Base-by-base conservation (phyloP, 2,888 invertebrate genomes). In the Cantharis rufa region DNA sequence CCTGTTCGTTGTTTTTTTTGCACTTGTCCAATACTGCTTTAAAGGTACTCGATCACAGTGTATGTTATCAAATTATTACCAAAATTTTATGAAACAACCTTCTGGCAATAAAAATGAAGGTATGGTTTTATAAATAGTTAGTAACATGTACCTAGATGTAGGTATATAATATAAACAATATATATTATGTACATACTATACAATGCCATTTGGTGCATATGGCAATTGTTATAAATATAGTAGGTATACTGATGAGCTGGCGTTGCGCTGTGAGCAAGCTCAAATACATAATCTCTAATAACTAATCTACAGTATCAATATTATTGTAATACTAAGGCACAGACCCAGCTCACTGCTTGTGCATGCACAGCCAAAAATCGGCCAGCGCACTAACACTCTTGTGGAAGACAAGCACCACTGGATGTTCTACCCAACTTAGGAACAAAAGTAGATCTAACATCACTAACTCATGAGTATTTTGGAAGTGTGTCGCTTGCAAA, bases 311-410 rank as follows among this genome's bases (percentile, higher is more conserved):
- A 82, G 83, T 87, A 87, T 77, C 86, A 87, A 87, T 87, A 88
- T 88, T 88, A 88, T 88, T 88, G 88, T 88, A 87, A 88, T 88
- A 88, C 88, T 88, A 88, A 88, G 88, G 88, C 88, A 88, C 88
- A 87, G 87, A 88, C 87, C 88, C 88, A 88, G 88, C 88, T 88
- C 87, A 87, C 85, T 87, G 88, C 88, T 88, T 87, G 86, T 87
- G 84, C 85, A 84, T 63, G 76, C 75, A 70, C 63, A 71, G 74
- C 69, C 76, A 32, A 75, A 72, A 71, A 71, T 75, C 77, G 78
- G 76, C 72, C 79, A 80, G 80, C 80, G 80, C 82, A 81, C 78
- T 80, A 87, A 86, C 87, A 85, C 85, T 83, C 82, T 85, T 84
- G 87, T 87, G 88, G 88, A 88, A 88, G 87, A 88, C 88, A 88